Percentiles rank a stretch among this genome's conserved stretches.
phyloP scores from a whole-genome alignment of 2,888 invertebrate genomes.

The Mythimna loreyi region DNA sequence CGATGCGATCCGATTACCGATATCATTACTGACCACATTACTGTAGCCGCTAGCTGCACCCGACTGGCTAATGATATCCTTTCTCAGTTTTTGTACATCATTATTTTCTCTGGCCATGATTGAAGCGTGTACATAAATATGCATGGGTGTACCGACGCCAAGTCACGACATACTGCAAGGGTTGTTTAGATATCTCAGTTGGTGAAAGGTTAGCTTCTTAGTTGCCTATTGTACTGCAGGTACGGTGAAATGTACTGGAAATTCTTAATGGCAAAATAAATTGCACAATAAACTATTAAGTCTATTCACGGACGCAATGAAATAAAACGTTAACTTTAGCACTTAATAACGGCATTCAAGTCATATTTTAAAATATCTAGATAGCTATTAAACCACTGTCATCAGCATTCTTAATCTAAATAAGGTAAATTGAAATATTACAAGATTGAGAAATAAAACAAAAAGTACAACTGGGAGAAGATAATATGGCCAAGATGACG shows the following conservation, averaged over 20 bases:
- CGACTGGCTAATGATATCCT: constrained; percentile 65
- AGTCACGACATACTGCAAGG: constrained; percentile 62
- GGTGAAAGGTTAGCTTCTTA: constrained; percentile 55
- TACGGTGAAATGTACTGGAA: constrained; percentile 22
- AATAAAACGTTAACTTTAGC: constrained; percentile 5
- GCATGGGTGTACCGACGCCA: constrained; percentile 45
- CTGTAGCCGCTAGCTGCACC: constrained; percentile 56
- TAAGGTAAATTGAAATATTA: constrained; percentile 15
- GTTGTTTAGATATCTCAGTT: constrained; percentile 49
- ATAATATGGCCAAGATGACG: constrained; percentile 27
- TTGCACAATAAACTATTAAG: constrained; percentile 12
- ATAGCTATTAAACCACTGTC: neutral
- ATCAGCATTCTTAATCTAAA: constrained; percentile 19
- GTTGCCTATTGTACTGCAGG: constrained; percentile 32
- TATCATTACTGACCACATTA: constrained; percentile 68
- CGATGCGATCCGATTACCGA: constrained; percentile 68
- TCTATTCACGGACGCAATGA: neutral
- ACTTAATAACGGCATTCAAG: constrained; percentile 1
- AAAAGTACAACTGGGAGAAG: neutral
- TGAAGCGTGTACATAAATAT: constrained; percentile 62
- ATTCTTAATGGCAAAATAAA: constrained; percentile 30
- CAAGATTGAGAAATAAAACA: constrained; percentile 18
- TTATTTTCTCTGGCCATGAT: constrained; percentile 61
- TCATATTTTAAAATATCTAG: neutral
- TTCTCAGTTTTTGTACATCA: constrained; percentile 63